Percentiles rank a stretch among this genome's conserved stretches.
Evolutionary conservation across 1,140 invertebrate genomes (phyloP).

Genomic region (Pinna nobilis): DNA sequence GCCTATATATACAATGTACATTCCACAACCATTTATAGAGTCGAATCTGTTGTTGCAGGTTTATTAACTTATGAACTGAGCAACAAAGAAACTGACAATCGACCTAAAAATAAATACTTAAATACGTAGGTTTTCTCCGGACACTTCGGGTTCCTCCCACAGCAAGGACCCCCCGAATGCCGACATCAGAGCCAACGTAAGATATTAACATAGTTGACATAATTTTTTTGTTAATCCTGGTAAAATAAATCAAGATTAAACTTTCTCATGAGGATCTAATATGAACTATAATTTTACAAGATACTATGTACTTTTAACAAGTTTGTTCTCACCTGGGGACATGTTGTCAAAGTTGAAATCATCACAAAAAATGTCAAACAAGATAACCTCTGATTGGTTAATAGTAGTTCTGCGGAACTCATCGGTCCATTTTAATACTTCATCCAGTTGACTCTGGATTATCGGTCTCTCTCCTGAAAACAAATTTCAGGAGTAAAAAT

Average conservation of each 20-base stretch:
- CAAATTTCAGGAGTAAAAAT: background rate
- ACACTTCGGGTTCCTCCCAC: too few species aligned
- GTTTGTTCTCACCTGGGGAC: slow-evolving; percentile 62
- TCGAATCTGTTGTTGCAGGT: too few species aligned
- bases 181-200: background rate
- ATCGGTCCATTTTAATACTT: slow-evolving; percentile 57
- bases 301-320: background rate
- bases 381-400: slow-evolving; percentile 54
- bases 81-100: too few species aligned
- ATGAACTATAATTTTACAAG: background rate
- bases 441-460: slow-evolving; percentile 60
- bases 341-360: slow-evolving; percentile 74
- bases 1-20: too few species aligned
- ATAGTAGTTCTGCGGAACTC: slow-evolving; percentile 61
- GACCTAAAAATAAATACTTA: too few species aligned
- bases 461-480: slow-evolving; percentile 46
- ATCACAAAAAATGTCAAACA: slow-evolving; percentile 71
- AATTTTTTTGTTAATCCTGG: background rate
- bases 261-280: background rate
- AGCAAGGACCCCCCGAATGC: too few species aligned
- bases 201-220: background rate
- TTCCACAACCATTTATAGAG: too few species aligned
- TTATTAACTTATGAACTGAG: too few species aligned
- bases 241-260: background rate
- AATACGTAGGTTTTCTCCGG: too few species aligned